A percentile compares a stretch with the other conserved stretches of the same genome.
Conservation (phyloP, 2,113 vertebrate species). For the Pseudorasbora parva region DNA sequence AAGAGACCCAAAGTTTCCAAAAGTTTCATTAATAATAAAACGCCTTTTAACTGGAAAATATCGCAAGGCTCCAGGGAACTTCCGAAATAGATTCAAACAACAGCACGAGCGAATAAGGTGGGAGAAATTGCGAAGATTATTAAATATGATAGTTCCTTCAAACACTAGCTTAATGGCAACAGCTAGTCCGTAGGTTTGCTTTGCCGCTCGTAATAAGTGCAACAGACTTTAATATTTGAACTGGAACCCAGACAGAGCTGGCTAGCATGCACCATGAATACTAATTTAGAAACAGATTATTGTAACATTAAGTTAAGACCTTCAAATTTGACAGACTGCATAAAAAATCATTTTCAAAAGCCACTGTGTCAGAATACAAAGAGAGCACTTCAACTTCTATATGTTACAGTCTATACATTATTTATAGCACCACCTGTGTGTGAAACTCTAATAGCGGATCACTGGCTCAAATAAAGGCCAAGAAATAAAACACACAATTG, state of each 20-base stretch:
- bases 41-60: conserved; percentile 38
- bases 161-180: background rate
- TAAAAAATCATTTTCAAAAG: conserved; percentile 23
- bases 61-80: background rate
- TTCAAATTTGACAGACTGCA: conserved; percentile 26
- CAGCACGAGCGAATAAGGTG: background rate
- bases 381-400: conserved; percentile 27
- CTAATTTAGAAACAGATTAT: conserved; percentile 32
- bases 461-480: conserved; percentile 24
- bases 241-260: conserved; percentile 29
- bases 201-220: conserved; percentile 13
- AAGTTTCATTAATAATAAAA: conserved; percentile 52
- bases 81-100: conserved; percentile 17
- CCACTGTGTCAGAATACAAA: background rate
- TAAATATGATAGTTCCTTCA: background rate
- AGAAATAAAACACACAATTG: conserved; percentile 27
- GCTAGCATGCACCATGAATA: background rate
- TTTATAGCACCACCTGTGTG: conserved; percentile 30
- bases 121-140: background rate
- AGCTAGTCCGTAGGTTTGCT: background rate
- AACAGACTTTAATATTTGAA: conserved; percentile 32
- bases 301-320: conserved; percentile 18
- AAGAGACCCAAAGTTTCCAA: conserved; percentile 21
- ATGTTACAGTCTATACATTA: conserved; percentile 34
- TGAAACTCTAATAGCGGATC: conserved; percentile 29